Base-by-base conservation (phyloP, 2,888 invertebrate species). In the Caenorhabditis afra region DNA sequence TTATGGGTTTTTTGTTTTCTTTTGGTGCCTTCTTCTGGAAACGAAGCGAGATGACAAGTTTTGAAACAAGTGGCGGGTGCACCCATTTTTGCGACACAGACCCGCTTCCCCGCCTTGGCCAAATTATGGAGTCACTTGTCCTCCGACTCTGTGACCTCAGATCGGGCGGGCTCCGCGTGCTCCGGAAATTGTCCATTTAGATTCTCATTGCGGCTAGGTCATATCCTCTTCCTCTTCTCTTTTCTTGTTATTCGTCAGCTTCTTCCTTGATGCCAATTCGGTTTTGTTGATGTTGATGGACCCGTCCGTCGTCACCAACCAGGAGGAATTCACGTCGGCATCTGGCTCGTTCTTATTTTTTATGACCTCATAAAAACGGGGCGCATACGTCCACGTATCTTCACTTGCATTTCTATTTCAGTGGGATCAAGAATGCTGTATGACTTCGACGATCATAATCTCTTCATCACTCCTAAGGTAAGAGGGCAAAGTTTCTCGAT, bases 401-500 rank as follows among this genome's bases (percentile, higher is more conserved):
- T 29, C 29, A 3, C n/a, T n/a, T n/a, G n/a, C n/a, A n/a, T n/a
- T n/a, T n/a, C 3, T 49, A 7, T 49, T 20, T 22, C 39, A 45
- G 57, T 29, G 29, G 29, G 29, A 29, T 29, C 29, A 29, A 41
- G 11, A 11, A 41, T 83, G 83, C 49, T 80, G 22, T 85, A 83
- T 44, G 86, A 86, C 35, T 82, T 81, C n/a, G 88, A 88, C 37
- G 88, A 88, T 58, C 85, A 86, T 57, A 87, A 86, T 39, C 65
- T 88, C 12, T 87, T 85, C 61, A 81, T 88, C 29, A 85, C 87
- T 11, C 88, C 88, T 10, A 83, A 85, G 37, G 79, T 85, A 45
- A 29, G 50, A 1, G 14, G 10, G 12, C 18, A 22, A 10, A 20
- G 11, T 23, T 18, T 41, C 18, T 16, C 3, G 14, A 22, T 11